A percentile compares a stretch with the other conserved stretches of the same genome.
phyloP scores from a whole-genome alignment of 1,140 invertebrate species.

The Pseudomyrmex gracilis region DNA sequence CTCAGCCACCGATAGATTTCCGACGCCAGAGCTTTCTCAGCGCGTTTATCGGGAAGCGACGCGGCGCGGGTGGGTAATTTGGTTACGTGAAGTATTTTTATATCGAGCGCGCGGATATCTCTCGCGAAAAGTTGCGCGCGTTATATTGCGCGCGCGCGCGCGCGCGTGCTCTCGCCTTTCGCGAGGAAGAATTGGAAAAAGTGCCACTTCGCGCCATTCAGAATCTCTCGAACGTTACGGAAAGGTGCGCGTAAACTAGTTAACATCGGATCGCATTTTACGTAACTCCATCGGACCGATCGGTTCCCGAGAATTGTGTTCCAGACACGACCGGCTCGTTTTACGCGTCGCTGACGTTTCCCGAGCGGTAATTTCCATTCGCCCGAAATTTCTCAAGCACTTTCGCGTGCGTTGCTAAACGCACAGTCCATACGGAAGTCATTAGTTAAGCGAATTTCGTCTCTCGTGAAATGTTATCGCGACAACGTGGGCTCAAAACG shows the following conservation, averaged over 20 bases:
- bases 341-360: conserved; percentile 18
- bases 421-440: conserved; percentile 26
- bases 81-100: conserved; percentile 74
- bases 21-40: conserved; percentile 51
- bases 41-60: conserved; percentile 70
- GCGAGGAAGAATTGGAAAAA: conserved; percentile 35
- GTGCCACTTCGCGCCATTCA: conserved; percentile 1
- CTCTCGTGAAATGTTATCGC: conserved; percentile 35
- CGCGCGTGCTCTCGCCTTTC: conserved; percentile 44
- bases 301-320: conserved; percentile 32
- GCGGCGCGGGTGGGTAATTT: conserved; percentile 68
- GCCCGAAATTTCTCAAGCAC: conserved; percentile 40
- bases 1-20: conserved; percentile 58
- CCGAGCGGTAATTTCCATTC: conserved; percentile 30
- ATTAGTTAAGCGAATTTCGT: conserved; percentile 10
- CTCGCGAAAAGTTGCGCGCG: conserved; percentile 21
- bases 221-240: conserved; percentile 10
- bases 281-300: conserved; percentile 38
- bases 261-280: conserved; percentile 38
- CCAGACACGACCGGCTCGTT: background rate
- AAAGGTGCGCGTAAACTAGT: conserved; percentile 31
- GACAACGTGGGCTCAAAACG: conserved; percentile 33
- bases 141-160: conserved; percentile 23
- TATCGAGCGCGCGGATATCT: conserved; percentile 56
- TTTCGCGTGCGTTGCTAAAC: conserved; percentile 32